Base-by-base conservation (phyloP, 2,797 vertebrate genomes). In the Sylvilagus floridanus region DNA sequence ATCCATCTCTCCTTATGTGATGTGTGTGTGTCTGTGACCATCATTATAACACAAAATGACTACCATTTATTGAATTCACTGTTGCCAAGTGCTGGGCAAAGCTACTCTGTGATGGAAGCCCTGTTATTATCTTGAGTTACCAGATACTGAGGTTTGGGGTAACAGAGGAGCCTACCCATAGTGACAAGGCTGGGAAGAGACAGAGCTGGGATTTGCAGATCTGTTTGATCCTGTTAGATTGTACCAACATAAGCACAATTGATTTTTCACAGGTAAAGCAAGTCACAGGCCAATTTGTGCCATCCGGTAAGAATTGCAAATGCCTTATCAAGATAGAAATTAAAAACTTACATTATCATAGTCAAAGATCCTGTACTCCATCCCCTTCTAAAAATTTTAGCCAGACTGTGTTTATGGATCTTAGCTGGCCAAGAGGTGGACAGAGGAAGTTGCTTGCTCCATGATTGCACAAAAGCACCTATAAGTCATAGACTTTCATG, bases 311-410 rank as follows among this genome's bases (percentile, higher is more conserved):
- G 14, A 63, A 84, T 72, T 42, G 26, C 30, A 90, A 90, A 63
- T 84, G 66, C 86, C 63, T 81, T 82, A 72, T 52, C 42, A 92
- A 79, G 65, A 24, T 37, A 78, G 52, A 82, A 78, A 90, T 87
- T 69, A 30, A 90, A 87, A 75, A 62, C 2, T 32, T 60, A 54
- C 19, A 50, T 32, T 63, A 16, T 16, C 9, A 35, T 32, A 62
- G 78, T 52, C 24, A 78, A 78, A 93, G 24, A 7, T 30, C 82
- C 65, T 77, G 12, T 35, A 60, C n/a, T 35, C n/a, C 5, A n/a
- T 4, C 17, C 19, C 42, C 28, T 35, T 62, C 54, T 28, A 66
- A 78, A 76, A 21, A 24, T 76, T 84, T 62, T 30, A 52, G 42
- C n/a, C 21, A 91, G 30, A 93, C 68, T 57, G 12, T 37, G 63